Base-by-base conservation (phyloP, 2,113 vertebrate genomes). In the Larimichthys polyactis region DNA sequence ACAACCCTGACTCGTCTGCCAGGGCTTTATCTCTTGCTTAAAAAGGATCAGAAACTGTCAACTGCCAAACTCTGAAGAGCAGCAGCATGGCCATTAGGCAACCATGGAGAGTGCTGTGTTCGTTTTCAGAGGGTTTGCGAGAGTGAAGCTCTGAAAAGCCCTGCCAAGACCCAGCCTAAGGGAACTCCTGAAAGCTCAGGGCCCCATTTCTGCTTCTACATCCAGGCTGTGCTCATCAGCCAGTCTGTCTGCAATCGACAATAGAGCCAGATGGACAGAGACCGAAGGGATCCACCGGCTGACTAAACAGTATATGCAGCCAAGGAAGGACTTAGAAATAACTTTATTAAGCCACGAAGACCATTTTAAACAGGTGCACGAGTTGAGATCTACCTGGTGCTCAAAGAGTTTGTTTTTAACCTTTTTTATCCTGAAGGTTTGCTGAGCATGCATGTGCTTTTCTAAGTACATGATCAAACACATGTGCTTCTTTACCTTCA, bases 31-130 rank as follows among this genome's bases (percentile, higher is more conserved):
- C 85, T 92, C 77, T 87, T 83, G 64, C 86, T 89, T 89, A 87
- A 90, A 92, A 89, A 85, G 83, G 89, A 93, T 94, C 89, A 92
- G 86, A 91, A 91, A 86, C 90, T 88, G 89, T 92, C 93, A 91
- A 90, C 90, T 87, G 90, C 87, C 87, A 89, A 89, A 90, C 73
- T 85, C 81, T 86, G 91, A 91, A 87, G 87, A 82, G 90, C 71
- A 78, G 91, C 83, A 86, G 82, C 80, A 54, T 68, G 90, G 91
- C 92, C 92, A 93, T 93, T 94, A 94, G 91, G 86, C 86, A 90
- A 48, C 87, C 75, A 43, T 16, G 29, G 88, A 91, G 89, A 80
- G 82, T 63, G 79, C 81, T 78, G 84, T 59, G 91, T 84, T 86
- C 67, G 15, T 74, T 88, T 91, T 90, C 74, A 85, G 83, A 86